Base-by-base conservation (phyloP, 2,797 vertebrate genomes). In the Thripadectes ignobilis region DNA sequence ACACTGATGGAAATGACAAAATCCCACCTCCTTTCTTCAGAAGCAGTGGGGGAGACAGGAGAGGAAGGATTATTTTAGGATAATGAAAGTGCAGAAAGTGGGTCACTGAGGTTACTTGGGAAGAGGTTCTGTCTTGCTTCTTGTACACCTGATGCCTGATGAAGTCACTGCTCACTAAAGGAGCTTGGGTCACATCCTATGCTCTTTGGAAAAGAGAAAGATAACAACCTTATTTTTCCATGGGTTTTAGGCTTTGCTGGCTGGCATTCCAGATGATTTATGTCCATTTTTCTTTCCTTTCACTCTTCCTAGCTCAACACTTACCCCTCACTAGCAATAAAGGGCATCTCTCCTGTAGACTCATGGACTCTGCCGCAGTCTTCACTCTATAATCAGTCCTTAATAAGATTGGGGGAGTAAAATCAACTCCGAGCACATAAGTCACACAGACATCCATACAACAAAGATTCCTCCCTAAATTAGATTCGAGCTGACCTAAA, bases 361-460 rank as follows among this genome's bases (percentile, higher is more conserved):
- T 96, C 88, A 73, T 89, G 94, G 94, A 88, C 95, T 96, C 80
- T 10, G 71, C 74, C 83, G 84, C 72, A 87, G 82, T 49, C 77
- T 65, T 94, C 89, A 93, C 82, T 97, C 92, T 57, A 75, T 97
- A 97, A 97, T 97, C 96, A 96, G 92, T 93, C 94, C 92, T 67
- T 97, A 97, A 97, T 96, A 96, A 96, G 96, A 97, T 97, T 97
- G 95, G 79, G 74, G 65, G 82, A 95, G 92, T 49, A 92, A 97
- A 97, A 96, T 97, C 96, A 97, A 92, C 94, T 97, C 82, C 0
- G 0, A 95, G 84, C 91, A 86, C 95, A 97, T 97, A 97, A 97
- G 95, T 97, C 97, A 97, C 93, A 69, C 49, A 95, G 96, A 96
- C 97, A 95, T 93, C 83, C 85, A 39, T 88, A 79, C 79, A 87